A percentile compares a stretch with the other conserved stretches of the same genome.
phyloP scores from a whole-genome alignment of 2,888 invertebrate genomes.

The Polylopha cassiicola region DNA sequence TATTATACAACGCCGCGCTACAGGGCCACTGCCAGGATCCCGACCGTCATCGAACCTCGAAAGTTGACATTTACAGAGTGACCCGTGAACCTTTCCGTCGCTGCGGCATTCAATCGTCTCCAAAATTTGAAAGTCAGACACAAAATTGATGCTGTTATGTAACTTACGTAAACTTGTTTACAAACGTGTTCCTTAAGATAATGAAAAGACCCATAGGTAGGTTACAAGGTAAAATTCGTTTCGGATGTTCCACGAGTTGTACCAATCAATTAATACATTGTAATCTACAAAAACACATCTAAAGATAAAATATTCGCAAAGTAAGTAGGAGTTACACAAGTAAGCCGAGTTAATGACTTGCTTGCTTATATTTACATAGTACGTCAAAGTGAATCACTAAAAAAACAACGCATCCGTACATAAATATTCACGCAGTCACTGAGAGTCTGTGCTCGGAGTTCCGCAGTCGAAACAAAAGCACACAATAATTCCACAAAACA shows the following conservation, averaged over 20 bases:
- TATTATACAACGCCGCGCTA: slow-evolving; percentile 47
- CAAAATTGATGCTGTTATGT: slow-evolving; percentile 34
- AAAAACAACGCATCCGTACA: too few relatives aligned
- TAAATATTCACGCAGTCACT: slow-evolving; percentile 4
- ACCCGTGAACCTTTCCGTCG: slow-evolving; percentile 9
- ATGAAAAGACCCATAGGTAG: slow-evolving; percentile 16
- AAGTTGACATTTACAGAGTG: slow-evolving; percentile 40
- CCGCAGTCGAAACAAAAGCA: slow-evolving; percentile 18
- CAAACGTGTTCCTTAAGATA: slow-evolving; percentile 26
- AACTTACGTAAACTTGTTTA: slow-evolving; percentile 37
- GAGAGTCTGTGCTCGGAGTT: slow-evolving; percentile 5
- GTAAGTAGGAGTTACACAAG: too few relatives aligned
- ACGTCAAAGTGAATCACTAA: too few relatives aligned
- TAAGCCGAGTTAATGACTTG: too few relatives aligned
- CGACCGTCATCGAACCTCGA: slow-evolving; percentile 39
- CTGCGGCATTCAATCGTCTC: slow-evolving; percentile 12
- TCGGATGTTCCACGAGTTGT: slow-evolving; percentile 4
- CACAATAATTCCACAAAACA: slow-evolving; percentile 21
- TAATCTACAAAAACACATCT: too few relatives aligned
- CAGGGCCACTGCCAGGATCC: slow-evolving; percentile 45
- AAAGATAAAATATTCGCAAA: too few relatives aligned
- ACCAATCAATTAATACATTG: slow-evolving; percentile 4
- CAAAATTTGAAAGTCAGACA: slow-evolving; percentile 26
- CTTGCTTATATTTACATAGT: too few relatives aligned
- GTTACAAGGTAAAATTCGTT: slow-evolving; percentile 9